A percentile compares a stretch with the other conserved stretches of the same genome.
Conservation (phyloP, 2,113 vertebrate genomes). For the Poeciliopsis occidentalis region DNA sequence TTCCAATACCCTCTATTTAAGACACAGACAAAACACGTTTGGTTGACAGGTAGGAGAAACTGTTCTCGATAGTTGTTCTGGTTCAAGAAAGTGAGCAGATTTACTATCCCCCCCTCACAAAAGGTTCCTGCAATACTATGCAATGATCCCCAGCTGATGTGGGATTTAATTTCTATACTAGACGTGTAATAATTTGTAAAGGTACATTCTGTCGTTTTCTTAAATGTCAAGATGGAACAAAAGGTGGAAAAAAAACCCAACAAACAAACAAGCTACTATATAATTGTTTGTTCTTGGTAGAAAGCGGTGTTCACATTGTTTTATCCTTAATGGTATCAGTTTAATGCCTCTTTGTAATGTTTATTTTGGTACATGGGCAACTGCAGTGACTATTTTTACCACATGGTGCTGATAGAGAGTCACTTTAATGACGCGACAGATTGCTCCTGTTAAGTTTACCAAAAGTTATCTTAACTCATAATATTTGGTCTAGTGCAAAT, state of each 20-base stretch:
- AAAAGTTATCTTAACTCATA: background rate
- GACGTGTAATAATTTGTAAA: too few relatives aligned
- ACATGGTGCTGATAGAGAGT: conserved; percentile 50
- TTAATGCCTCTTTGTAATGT: background rate
- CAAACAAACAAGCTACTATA: background rate
- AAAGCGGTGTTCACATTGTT: background rate
- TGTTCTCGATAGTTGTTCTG: too few relatives aligned
- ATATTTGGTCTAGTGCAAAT: background rate
- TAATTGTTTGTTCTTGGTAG: background rate
- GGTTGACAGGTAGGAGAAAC: too few relatives aligned
- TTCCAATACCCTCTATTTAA: too few relatives aligned
- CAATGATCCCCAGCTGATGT: too few relatives aligned
- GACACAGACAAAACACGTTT: too few relatives aligned
- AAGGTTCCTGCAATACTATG: too few relatives aligned
- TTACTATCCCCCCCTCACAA: background rate
- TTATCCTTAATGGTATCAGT: background rate
- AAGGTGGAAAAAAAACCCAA: too few relatives aligned
- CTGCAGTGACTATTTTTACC: conserved; percentile 41
- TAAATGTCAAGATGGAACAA: too few relatives aligned
- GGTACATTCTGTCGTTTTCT: too few relatives aligned
- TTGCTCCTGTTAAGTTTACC: background rate
- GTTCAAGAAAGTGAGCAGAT: background rate
- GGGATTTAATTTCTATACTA: too few relatives aligned
- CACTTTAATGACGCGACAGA: background rate
- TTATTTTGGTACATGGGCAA: background rate